Evolutionary conservation across 2,888 invertebrate genomes (phyloP).

Genomic region (Psylliodes chrysocephalus): DNA sequence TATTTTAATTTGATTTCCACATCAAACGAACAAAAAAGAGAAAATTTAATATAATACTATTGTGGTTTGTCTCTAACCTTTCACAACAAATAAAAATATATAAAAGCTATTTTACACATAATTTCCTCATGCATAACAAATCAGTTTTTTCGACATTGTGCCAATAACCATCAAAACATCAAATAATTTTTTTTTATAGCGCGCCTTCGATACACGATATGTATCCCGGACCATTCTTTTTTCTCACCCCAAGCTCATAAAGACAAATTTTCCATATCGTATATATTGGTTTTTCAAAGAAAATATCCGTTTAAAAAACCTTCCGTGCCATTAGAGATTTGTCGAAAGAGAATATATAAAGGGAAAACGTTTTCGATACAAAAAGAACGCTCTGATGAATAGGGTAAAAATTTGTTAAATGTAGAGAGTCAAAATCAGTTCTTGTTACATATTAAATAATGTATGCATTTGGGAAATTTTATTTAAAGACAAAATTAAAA

Average conservation of each 20-base stretch:
- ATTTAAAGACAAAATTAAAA: no score
- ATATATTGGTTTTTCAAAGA: constrained; percentile 10
- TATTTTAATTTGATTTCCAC: no score
- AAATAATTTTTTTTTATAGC: constrained; percentile 24
- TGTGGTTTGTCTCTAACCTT: no score
- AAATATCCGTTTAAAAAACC: constrained; percentile 19
- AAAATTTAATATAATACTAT: no score
- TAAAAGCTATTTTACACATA: not conserved
- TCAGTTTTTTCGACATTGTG: not conserved
- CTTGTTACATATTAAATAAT: no score
- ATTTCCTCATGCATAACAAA: constrained; percentile 1
- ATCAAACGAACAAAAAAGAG: no score
- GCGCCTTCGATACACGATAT: constrained; percentile 22
- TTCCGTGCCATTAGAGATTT: constrained; percentile 25
- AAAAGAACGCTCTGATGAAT: constrained; percentile 33
- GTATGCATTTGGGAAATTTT: no score
- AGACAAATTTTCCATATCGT: constrained; percentile 27
- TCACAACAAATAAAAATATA: no score
- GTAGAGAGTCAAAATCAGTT: no score
- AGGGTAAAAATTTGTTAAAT: constrained; percentile 39
- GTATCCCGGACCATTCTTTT: constrained; percentile 1
- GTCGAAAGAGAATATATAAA: constrained; percentile 29
- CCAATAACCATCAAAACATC: constrained; percentile 8
- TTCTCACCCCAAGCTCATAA: constrained; percentile 12
- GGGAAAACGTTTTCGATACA: no score